phyloP scores from a whole-genome alignment of 2,797 vertebrate genomes.

The Huso huso region DNA sequence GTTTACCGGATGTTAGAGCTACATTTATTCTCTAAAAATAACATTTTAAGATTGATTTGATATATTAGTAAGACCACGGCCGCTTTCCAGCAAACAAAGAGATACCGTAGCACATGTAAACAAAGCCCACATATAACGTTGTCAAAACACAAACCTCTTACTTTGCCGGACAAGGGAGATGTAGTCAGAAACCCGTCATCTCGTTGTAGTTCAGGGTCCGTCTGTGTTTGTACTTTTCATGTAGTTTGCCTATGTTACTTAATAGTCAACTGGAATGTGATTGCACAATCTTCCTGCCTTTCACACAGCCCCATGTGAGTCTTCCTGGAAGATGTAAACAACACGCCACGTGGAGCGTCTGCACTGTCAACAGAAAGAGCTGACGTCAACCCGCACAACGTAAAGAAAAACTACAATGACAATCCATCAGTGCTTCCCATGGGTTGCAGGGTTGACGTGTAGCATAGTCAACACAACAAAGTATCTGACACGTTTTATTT shows the following conservation, averaged over 20 bases:
- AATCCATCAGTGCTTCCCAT: too few relatives aligned
- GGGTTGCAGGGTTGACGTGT: too few relatives aligned
- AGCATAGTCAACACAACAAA: too few relatives aligned
- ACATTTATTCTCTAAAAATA: too few relatives aligned
- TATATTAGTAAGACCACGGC: too few relatives aligned
- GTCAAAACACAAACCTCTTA: slow-evolving; percentile 6
- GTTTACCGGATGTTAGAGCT: too few relatives aligned
- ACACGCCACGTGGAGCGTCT: slow-evolving; percentile 52
- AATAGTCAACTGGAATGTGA: slow-evolving; percentile 17
- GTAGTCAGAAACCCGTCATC: slow-evolving; percentile 26
- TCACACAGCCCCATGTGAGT: neutral
- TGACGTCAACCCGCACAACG: slow-evolving; percentile 21
- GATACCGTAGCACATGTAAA: slow-evolving; percentile 18
- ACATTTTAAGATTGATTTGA: too few relatives aligned
- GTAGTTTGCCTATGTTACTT: too few relatives aligned
- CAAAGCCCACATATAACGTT: slow-evolving; percentile 1
- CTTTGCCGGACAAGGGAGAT: neutral
- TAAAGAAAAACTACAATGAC: too few relatives aligned
- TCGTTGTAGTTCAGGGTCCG: slow-evolving; percentile 18
- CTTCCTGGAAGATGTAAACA: slow-evolving; percentile 61
- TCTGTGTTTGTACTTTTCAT: too few relatives aligned
- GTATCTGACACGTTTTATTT: too few relatives aligned
- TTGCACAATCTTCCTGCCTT: slow-evolving; percentile 42
- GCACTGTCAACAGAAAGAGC: slow-evolving; percentile 24
- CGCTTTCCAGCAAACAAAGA: too few relatives aligned